A percentile compares a stretch with the other conserved stretches of the same genome.
These are phyloP conservation scores for Hymenopus coronatus DNA, from an alignment of 2,888 invertebrate species.

Conservation along the genomic window DNA sequence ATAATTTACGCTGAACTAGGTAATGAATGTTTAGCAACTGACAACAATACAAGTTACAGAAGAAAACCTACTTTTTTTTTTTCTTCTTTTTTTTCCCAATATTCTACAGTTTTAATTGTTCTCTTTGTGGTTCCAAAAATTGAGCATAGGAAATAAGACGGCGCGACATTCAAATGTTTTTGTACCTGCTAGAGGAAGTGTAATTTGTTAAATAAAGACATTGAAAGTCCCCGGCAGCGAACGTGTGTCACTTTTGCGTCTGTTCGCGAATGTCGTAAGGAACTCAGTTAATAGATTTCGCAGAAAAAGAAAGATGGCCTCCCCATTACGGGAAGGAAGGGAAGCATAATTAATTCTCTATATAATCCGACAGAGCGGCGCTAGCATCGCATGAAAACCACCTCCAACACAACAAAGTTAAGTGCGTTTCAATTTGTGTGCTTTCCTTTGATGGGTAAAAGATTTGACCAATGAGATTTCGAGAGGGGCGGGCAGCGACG, in stretches of 20 bases:
- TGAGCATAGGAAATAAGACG: too few species aligned
- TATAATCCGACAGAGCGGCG: conserved; percentile 33
- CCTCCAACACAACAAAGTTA: conserved; percentile 30
- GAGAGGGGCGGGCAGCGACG: conserved; percentile 24
- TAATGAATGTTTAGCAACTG: too few species aligned
- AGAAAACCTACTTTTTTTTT: too few species aligned
- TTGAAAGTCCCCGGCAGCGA: not conserved
- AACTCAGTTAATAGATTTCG: conserved; percentile 22
- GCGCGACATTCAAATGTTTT: too few species aligned
- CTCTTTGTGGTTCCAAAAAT: too few species aligned
- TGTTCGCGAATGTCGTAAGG: not conserved
- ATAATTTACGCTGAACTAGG: too few species aligned
- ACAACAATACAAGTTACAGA: too few species aligned
- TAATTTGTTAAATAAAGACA: too few species aligned
- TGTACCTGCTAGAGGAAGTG: too few species aligned
- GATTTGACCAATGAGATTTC: conserved; percentile 31
- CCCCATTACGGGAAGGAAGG: conserved; percentile 10
- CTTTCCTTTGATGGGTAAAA: conserved; percentile 24
- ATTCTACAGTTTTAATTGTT: too few species aligned
- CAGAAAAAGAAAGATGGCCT: conserved; percentile 29
- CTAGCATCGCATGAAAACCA: conserved; percentile 28
- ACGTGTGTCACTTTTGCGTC: not conserved
- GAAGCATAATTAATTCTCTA: conserved; percentile 34
- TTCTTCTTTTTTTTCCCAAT: too few species aligned
- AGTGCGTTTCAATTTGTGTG: conserved; percentile 35